Evolutionary conservation across 2,797 vertebrate genomes (phyloP).

Genomic region (Anabas testudineus): DNA sequence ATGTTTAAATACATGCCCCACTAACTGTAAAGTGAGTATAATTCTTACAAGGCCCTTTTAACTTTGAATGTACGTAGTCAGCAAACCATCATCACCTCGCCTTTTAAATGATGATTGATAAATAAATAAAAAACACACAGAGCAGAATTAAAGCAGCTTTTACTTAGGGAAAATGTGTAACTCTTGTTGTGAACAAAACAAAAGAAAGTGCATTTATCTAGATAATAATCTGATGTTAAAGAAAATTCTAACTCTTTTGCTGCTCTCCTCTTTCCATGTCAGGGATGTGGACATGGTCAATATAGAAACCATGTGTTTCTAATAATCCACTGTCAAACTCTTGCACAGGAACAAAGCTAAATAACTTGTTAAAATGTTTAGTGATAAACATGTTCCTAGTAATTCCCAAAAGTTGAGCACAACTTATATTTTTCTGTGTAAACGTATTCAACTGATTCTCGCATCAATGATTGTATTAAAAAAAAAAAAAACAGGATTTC

Average conservation of each 20-base stretch:
- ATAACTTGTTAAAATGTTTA: not conserved
- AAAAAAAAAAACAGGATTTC: constrained; percentile 26
- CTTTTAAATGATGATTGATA: too few relatives aligned
- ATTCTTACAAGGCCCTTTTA: not conserved
- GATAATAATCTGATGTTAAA: too few relatives aligned
- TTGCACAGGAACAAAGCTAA: not conserved
- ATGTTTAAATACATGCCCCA: not conserved
- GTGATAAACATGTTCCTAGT: constrained; percentile 13
- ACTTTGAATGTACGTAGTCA: not conserved
- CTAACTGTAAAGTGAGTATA: too few relatives aligned
- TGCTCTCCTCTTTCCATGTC: not conserved
- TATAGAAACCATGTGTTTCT: not conserved
- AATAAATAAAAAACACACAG: not conserved
- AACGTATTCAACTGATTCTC: too few relatives aligned
- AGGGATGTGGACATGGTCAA: not conserved
- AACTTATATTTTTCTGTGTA: constrained; percentile 13
- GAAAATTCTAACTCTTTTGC: not conserved
- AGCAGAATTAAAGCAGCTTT: constrained; percentile 31
- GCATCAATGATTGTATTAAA: constrained; percentile 4
- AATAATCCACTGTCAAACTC: not conserved
- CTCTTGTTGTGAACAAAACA: constrained; percentile 3
- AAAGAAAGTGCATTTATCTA: not conserved
- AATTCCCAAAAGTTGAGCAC: not conserved
- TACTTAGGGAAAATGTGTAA: constrained; percentile 37
- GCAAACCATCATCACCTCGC: too few relatives aligned